Evolutionary conservation across 2,797 vertebrate genomes (phyloP).

Genomic region (Monodelphis domestica): DNA sequence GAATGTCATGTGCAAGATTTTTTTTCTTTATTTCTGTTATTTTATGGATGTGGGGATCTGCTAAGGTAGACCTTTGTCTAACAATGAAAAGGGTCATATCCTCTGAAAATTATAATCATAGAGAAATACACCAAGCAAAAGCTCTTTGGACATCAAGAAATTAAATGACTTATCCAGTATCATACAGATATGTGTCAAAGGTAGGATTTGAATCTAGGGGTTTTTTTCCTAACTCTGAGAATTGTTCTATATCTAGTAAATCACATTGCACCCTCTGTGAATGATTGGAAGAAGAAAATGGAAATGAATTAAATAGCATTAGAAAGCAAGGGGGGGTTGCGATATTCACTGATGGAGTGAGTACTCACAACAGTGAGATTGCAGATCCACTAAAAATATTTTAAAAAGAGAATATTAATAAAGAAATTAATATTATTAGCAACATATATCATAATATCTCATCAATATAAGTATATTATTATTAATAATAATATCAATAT

Average conservation of each 20-base stretch:
- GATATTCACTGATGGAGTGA: background rate
- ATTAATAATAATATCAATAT: too few species aligned
- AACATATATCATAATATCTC: too few species aligned
- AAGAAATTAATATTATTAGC: too few species aligned
- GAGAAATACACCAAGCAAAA: background rate
- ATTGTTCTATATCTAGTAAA: background rate
- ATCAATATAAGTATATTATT: too few species aligned
- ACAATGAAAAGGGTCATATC: background rate
- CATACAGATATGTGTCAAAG: background rate
- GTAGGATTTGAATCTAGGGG: background rate
- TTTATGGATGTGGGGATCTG: background rate
- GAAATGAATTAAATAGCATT: background rate
- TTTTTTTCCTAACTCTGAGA: background rate
- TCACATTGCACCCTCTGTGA: background rate
- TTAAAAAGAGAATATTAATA: background rate
- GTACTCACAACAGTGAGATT: background rate
- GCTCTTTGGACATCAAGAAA: background rate
- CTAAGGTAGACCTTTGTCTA: background rate
- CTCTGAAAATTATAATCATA: background rate
- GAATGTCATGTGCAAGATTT: background rate
- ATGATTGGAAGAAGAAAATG: background rate
- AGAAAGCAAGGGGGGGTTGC: background rate
- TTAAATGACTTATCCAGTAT: background rate
- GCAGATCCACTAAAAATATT: background rate
- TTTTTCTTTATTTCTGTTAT: background rate